Evolutionary conservation across 2,113 vertebrate genomes (phyloP).

Genomic region (Lepisosteus oculatus): DNA sequence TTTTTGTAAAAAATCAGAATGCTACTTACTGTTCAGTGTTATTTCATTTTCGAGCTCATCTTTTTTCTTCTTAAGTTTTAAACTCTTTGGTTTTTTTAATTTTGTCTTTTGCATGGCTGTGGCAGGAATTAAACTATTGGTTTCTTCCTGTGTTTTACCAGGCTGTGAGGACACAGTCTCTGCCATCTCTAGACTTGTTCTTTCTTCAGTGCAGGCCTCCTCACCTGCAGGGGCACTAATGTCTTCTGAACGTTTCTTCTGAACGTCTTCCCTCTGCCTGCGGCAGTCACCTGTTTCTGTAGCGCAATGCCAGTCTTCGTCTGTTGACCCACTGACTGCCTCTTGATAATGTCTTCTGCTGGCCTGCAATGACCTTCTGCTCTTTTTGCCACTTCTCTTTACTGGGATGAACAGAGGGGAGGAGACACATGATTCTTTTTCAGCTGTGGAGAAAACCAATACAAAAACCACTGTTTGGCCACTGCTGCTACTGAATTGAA

Average conservation of each 20-base stretch:
- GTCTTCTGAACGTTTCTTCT: constrained; percentile 33
- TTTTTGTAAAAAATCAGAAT: no score
- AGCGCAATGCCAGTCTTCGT: constrained; percentile 42
- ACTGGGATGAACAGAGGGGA: constrained; percentile 61
- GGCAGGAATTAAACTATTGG: neutral
- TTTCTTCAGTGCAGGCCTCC: neutral
- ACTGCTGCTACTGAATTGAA: no score
- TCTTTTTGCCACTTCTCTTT: constrained; percentile 31
- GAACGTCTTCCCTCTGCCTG: constrained; percentile 21
- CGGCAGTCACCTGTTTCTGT: constrained; percentile 28
- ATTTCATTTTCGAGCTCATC: constrained; percentile 11
- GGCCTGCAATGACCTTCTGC: constrained; percentile 28
- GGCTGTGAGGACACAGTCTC: constrained; percentile 12
- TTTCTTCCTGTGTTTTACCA: constrained; percentile 9
- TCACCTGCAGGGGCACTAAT: constrained; percentile 27
- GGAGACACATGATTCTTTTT: constrained; percentile 48
- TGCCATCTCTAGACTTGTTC: constrained; percentile 20
- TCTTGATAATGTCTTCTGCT: constrained; percentile 41
- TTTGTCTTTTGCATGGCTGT: neutral
- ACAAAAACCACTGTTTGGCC: neutral
- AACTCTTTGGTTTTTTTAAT: constrained; percentile 8
- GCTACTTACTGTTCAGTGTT: constrained; percentile 39
- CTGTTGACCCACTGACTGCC: constrained; percentile 40
- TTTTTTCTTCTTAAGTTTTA: constrained; percentile 10
- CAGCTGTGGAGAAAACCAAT: constrained; percentile 32